Evolutionary conservation across 1,140 invertebrate genomes (phyloP).

Genomic region (Grapholita molesta): DNA sequence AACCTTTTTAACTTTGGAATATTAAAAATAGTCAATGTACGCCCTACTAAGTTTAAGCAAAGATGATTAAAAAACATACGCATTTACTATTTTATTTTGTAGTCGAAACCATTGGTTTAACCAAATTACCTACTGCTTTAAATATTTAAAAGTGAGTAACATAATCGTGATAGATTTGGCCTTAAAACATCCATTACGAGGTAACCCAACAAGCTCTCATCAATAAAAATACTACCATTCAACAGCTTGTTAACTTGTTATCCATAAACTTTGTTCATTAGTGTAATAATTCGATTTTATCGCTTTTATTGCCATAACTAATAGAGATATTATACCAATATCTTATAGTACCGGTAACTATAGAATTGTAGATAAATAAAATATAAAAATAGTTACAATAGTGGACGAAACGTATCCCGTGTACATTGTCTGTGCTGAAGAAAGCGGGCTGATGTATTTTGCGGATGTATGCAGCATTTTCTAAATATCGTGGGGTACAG

Average conservation of each 20-base stretch:
- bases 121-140: not conserved
- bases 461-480: too few species aligned
- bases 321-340: constrained; percentile 34
- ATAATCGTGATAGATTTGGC: not conserved
- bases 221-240: not conserved
- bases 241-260: not conserved
- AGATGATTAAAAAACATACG: too few species aligned
- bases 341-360: not conserved
- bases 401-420: too few species aligned
- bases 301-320: constrained; percentile 24
- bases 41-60: too few species aligned
- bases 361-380: too few species aligned
- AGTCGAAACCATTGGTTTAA: not conserved
- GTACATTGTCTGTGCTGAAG: too few species aligned
- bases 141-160: not conserved
- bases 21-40: too few species aligned
- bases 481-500: too few species aligned
- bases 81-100: too few species aligned
- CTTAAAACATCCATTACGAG: not conserved
- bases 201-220: not conserved
- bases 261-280: constrained; percentile 1
- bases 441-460: too few species aligned
- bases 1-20: too few species aligned
- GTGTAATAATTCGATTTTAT: constrained; percentile 16
- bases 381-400: too few species aligned